Base-by-base conservation (phyloP, 2,797 vertebrate species). In the Macropodus opercularis region DNA sequence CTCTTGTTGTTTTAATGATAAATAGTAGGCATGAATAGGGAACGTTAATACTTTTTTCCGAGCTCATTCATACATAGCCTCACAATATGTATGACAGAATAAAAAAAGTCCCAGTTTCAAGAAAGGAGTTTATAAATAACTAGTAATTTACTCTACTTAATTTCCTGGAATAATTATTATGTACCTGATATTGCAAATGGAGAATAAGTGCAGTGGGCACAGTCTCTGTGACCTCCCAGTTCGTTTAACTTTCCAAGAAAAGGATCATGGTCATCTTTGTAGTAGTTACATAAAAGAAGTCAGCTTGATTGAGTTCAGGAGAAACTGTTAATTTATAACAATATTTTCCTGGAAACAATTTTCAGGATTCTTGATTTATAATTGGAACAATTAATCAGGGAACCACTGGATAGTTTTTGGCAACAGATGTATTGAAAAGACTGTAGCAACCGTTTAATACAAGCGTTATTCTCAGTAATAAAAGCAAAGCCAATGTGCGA, bases 121-220 rank as follows among this genome's bases (percentile, higher is more conserved):
- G 14, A 53, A 49, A 46, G 43, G 17, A 26, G 18, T 56, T 52
- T 48, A 48, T 63, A 38, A 66, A 18, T 64, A 69, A 57, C 51
- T 8, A 21, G 19, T 69, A 39, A 80, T 80, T 80, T 65, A 35
- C 48, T 9, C 26, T 49, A 44, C 54, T 1, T n/a, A n/a, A 9
- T 60, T 72, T 78, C 77, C 67, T 72, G 65, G 65, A 84, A 63
- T 18, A 34, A 53, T 62, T 54, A 60, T 69, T 53, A 56, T 55
- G n/a, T 55, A 44, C 54, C 53, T 66, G 43, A 35, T 50, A 43
- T 36, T 76, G 8, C 47, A 65, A 57, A 51, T 32, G 0, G 14
- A 57, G 5, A 44, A 13, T 8, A 51, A 19, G 24, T 21, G 13
- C 21, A 38, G 51, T 36, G 6, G 3, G 48, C 41, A 14, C 60